Percentiles rank a stretch among this genome's conserved stretches.
These are phyloP conservation scores for Pygmarrhopalites habei DNA, from an alignment of 1,140 invertebrate species.

Conservation along the genomic window DNA sequence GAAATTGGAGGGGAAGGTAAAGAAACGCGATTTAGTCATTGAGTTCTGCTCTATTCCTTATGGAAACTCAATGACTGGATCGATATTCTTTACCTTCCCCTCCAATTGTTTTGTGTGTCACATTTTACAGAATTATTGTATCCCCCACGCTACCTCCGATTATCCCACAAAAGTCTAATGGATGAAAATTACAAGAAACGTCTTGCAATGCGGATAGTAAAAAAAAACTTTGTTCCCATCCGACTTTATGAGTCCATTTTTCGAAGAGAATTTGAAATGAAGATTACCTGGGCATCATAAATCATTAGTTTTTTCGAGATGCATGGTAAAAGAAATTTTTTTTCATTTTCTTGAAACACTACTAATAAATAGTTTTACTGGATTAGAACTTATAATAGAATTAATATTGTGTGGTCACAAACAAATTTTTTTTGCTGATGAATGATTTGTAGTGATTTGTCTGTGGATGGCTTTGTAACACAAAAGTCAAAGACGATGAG, in stretches of 20 bases:
- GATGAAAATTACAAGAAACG: conserved; percentile 18
- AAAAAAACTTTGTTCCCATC: conserved; percentile 24
- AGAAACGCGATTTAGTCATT: no score
- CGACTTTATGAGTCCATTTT: conserved; percentile 28
- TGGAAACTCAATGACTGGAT: no score
- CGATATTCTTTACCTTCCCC: no score
- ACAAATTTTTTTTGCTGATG: no score
- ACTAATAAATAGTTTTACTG: no score
- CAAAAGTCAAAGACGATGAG: conserved; percentile 18
- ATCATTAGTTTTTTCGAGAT: conserved; percentile 6
- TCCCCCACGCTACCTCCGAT: conserved; percentile 20
- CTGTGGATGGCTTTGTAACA: conserved; percentile 19
- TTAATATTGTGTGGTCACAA: no score
- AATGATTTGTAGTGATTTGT: no score
- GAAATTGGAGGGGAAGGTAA: no score
- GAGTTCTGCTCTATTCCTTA: no score
- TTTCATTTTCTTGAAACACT: no score
- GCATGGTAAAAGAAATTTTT: conserved; percentile 16
- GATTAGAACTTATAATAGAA: no score
- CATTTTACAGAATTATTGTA: conserved; percentile 34
- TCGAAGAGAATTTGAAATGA: conserved; percentile 15
- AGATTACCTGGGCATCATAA: neutral
- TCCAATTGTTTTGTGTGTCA: no score
- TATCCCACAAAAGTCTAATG: neutral
- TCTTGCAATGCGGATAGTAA: conserved; percentile 22